These are phyloP conservation scores for Philonicus albiceps DNA, from an alignment of 2,888 invertebrate genomes.

Conservation along the genomic window DNA sequence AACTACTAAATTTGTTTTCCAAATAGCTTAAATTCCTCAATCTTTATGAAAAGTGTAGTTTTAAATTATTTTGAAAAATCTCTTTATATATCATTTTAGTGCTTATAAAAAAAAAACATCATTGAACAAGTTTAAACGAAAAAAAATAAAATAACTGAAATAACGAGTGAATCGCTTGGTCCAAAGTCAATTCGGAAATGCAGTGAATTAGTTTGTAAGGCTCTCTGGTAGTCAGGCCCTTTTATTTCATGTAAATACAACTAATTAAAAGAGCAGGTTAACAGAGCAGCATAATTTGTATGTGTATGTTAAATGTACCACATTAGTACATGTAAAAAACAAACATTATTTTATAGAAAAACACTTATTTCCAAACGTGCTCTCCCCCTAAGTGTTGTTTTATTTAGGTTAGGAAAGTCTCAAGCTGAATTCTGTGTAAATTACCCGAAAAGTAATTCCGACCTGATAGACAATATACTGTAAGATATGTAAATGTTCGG, in stretches of 20 bases:
- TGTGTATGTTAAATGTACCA: slow-evolving; percentile 20
- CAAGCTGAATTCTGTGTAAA: slow-evolving; percentile 21
- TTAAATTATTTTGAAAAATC: too few species aligned
- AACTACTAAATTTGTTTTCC: too few species aligned
- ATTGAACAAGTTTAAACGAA: not conserved
- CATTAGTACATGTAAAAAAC: not conserved
- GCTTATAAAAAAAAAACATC: not conserved
- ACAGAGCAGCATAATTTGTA: not conserved
- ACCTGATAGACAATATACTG: slow-evolving; percentile 50
- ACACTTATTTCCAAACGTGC: not conserved
- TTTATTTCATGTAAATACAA: slow-evolving; percentile 20
- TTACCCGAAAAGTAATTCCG: slow-evolving; percentile 44
- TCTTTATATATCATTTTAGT: too few species aligned
- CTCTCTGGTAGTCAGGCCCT: not conserved
- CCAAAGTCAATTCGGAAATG: slow-evolving; percentile 58
- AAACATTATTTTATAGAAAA: slow-evolving; percentile 1
- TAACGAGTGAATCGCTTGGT: slow-evolving; percentile 32
- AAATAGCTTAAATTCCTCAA: too few species aligned
- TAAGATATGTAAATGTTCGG: slow-evolving; percentile 42
- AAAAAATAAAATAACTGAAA: not conserved
- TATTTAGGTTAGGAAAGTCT: not conserved
- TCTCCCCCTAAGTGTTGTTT: not conserved
- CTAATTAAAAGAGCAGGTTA: not conserved
- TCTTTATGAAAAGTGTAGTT: too few species aligned
- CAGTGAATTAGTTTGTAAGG: slow-evolving; percentile 60